Conservation (phyloP, 1,140 invertebrate species). For the Antheraea mylitta region DNA sequence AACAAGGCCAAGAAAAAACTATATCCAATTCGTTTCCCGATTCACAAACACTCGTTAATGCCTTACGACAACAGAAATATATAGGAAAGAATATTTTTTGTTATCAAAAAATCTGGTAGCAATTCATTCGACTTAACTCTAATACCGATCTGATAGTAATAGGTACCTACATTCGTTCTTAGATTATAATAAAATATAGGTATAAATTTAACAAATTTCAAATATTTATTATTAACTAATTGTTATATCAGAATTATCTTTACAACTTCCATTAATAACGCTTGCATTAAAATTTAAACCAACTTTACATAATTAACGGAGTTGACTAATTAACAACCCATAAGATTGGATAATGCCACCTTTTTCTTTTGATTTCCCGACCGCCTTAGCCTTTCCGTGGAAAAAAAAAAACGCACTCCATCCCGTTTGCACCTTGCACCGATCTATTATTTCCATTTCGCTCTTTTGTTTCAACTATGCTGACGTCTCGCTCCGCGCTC, state of each 20-base stretch:
- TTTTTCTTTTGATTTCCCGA: slow-evolving; percentile 70
- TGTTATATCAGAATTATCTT: slow-evolving; percentile 1
- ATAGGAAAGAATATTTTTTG: neutral
- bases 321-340: slow-evolving; percentile 7
- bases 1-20: neutral
- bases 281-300: slow-evolving; percentile 1
- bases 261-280: slow-evolving; percentile 1
- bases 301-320: slow-evolving; percentile 4
- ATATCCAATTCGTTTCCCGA: neutral
- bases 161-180: neutral
- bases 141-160: neutral
- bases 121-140: neutral
- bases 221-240: neutral
- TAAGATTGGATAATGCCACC: slow-evolving; percentile 25
- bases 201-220: neutral
- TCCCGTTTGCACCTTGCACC: slow-evolving; percentile 62
- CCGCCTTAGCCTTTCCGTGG: slow-evolving; percentile 57
- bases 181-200: neutral
- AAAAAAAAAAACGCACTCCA: slow-evolving; percentile 44
- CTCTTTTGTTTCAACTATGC: slow-evolving; percentile 72
- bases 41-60: neutral
- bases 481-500: slow-evolving; percentile 65
- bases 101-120: neutral
- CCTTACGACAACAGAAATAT: neutral
- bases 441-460: slow-evolving; percentile 68